A percentile compares a stretch with the other conserved stretches of the same genome.
Evolutionary conservation across 1,140 invertebrate genomes (phyloP).

Genomic region (Lerema accius): DNA sequence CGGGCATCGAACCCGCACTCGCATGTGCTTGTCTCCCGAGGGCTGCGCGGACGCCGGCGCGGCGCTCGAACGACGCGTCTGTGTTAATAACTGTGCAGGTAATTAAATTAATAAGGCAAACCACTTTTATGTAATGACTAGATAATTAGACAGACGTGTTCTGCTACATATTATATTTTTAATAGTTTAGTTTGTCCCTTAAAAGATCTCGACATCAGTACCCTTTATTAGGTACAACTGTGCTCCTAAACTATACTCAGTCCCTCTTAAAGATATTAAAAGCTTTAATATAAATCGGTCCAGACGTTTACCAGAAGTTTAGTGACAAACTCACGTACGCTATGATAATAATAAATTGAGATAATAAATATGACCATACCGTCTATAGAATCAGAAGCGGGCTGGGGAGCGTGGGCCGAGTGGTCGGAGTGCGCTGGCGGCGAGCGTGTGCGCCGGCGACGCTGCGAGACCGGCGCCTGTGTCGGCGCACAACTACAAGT

Average conservation of each 20-base stretch:
- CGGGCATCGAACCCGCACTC: slow-evolving; percentile 91
- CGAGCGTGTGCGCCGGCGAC: slow-evolving; percentile 85
- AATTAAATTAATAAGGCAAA: slow-evolving; percentile 43
- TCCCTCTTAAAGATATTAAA: too few species aligned
- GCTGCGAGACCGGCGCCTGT: slow-evolving; percentile 84
- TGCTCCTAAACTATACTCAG: too few species aligned
- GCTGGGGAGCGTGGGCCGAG: slow-evolving; percentile 86
- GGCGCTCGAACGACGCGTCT: slow-evolving; percentile 78
- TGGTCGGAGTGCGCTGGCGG: slow-evolving; percentile 88
- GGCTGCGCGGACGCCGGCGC: slow-evolving; percentile 75
- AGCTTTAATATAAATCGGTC: too few species aligned
- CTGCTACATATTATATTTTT: too few species aligned
- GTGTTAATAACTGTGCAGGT: slow-evolving; percentile 83
- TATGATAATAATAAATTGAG: too few species aligned
- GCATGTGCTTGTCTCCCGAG: slow-evolving; percentile 84
- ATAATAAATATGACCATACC: too few species aligned
- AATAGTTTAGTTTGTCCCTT: too few species aligned
- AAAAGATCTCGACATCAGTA: too few species aligned
- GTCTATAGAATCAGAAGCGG: slow-evolving; percentile 70
- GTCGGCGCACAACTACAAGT: slow-evolving; percentile 86
- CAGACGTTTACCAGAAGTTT: too few species aligned
- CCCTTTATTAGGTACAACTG: too few species aligned
- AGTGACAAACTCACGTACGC: too few species aligned
- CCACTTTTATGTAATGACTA: slow-evolving; percentile 1
- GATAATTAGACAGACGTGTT: too few species aligned